phyloP scores from a whole-genome alignment of 2,888 invertebrate species.

The Leptinotarsa peninsularis region DNA sequence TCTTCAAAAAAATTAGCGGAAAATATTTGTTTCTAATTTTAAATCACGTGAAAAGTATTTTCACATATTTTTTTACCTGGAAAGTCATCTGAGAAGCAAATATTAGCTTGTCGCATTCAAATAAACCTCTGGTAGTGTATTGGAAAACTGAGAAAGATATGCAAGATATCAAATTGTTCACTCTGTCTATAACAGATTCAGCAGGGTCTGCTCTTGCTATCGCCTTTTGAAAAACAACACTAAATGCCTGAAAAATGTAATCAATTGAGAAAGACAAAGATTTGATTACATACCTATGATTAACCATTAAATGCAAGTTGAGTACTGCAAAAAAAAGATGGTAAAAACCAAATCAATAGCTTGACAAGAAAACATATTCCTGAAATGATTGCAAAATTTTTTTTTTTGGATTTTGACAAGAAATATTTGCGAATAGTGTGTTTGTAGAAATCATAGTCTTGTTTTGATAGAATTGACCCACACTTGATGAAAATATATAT shows the following conservation, averaged over 20 bases:
- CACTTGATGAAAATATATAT: no score
- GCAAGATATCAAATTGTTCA: slow-evolving; percentile 91
- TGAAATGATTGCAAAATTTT: not conserved
- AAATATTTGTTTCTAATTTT: no score
- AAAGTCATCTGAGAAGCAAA: slow-evolving; percentile 97
- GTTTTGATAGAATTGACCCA: no score
- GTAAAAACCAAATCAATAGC: no score
- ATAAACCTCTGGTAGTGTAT: slow-evolving; percentile 93
- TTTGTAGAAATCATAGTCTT: no score
- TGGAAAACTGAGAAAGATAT: slow-evolving; percentile 95
- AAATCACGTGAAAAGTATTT: no score
- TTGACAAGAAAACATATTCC: not conserved
- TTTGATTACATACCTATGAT: no score
- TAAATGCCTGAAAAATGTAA: slow-evolving; percentile 81
- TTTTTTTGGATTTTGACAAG: no score
- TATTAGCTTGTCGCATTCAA: slow-evolving; percentile 96
- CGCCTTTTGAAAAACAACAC: slow-evolving; percentile 97
- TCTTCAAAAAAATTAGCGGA: slow-evolving; percentile 68
- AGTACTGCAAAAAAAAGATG: no score
- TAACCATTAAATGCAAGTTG: no score
- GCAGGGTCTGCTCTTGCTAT: slow-evolving; percentile 89
- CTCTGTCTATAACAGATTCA: slow-evolving; percentile 81
- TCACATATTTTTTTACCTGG: slow-evolving; percentile 71
- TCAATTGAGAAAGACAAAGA: not conserved
- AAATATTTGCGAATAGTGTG: no score